Conservation (phyloP, 2,113 vertebrate species). For the Phalacrocorax aristotelis region DNA sequence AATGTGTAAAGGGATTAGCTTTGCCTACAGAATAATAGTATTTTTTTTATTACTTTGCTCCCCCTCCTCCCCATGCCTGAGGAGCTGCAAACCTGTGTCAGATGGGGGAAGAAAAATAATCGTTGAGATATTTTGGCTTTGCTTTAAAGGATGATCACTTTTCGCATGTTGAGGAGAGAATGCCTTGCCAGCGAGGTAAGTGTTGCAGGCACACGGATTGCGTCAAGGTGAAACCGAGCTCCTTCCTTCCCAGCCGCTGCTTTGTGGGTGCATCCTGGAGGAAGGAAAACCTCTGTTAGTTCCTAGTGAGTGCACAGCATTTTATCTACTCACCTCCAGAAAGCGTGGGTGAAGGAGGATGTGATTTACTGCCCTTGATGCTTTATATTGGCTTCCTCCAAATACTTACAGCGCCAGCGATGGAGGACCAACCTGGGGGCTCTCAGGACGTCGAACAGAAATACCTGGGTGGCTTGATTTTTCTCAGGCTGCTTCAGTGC, state of each 20-base stretch:
- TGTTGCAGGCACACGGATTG: not conserved
- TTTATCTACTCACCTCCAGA: not conserved
- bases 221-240: not conserved
- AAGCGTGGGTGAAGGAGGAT: not conserved
- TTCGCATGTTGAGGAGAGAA: not conserved
- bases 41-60: not conserved
- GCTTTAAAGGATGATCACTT: conserved; percentile 4
- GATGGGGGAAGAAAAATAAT: conserved; percentile 18
- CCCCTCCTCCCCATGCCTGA: conserved; percentile 18
- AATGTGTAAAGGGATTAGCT: not conserved
- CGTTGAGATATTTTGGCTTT: conserved; percentile 40
- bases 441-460: not conserved
- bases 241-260: not conserved
- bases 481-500: not conserved
- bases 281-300: not conserved
- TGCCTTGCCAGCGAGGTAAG: conserved; percentile 27
- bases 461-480: not conserved
- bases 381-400: not conserved
- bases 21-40: not conserved
- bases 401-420: not conserved
- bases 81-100: conserved; percentile 25
- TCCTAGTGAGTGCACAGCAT: not conserved
- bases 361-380: not conserved
- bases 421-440: not conserved
- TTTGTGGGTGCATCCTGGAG: not conserved